Conservation (phyloP, 2,888 invertebrate genomes). For the Euclidia mi region DNA sequence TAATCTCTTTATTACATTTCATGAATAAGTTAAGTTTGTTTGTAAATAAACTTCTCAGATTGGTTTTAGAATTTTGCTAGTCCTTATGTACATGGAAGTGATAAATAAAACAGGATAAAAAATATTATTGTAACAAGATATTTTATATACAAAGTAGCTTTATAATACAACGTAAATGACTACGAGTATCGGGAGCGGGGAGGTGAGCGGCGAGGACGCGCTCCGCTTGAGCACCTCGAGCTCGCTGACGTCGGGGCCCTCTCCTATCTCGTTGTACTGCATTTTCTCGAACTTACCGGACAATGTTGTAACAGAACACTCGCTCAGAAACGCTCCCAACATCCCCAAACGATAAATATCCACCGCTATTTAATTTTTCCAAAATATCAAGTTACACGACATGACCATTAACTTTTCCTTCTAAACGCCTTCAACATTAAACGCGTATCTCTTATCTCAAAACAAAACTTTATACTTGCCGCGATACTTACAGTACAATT, state of each 20-base stretch:
- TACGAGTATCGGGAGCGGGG: conserved; percentile 63
- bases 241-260: conserved; percentile 83
- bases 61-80: too few relatives aligned
- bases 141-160: conserved; percentile 86
- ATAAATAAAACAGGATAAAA: conserved; percentile 65
- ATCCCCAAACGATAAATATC: conserved; percentile 50
- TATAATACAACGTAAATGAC: conserved; percentile 79
- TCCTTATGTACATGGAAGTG: too few relatives aligned
- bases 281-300: conserved; percentile 86
- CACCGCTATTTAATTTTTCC: conserved; percentile 41
- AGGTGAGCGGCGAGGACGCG: conserved; percentile 57
- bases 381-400: conserved; percentile 73
- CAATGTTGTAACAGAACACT: conserved; percentile 75
- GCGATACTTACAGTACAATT: conserved; percentile 92
- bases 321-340: conserved; percentile 51
- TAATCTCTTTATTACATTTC: too few relatives aligned
- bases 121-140: conserved; percentile 86
- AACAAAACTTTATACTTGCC: conserved; percentile 29
- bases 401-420: conserved; percentile 69
- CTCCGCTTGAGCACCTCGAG: conserved; percentile 84
- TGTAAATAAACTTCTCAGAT: too few relatives aligned
- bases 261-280: conserved; percentile 84
- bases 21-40: too few relatives aligned
- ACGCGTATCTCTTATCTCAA: conserved; percentile 40
- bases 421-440: conserved; percentile 55